Conservation (phyloP, 2,888 invertebrate genomes). For the Bedellia somnulentella region DNA sequence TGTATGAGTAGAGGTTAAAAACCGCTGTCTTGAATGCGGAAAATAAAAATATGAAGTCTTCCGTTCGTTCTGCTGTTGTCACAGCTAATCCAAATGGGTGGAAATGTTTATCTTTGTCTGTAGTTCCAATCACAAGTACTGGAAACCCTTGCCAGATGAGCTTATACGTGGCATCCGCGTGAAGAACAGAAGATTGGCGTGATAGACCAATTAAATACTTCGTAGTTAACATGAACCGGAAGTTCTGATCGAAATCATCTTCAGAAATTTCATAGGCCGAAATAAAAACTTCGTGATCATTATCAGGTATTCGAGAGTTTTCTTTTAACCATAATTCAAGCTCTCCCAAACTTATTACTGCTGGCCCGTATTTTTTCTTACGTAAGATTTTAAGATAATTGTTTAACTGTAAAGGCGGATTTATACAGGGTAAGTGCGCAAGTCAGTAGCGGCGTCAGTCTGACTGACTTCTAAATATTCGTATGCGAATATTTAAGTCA, state of each 20-base stretch:
- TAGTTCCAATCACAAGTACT: constrained; percentile 12
- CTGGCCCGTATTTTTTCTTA: no score
- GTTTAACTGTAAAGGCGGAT: no score
- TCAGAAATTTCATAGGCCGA: constrained; percentile 7
- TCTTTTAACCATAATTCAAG: no score
- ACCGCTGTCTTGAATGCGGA: no score
- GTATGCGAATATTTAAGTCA: no score
- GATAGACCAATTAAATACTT: constrained; percentile 7
- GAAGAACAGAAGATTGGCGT: constrained; percentile 3
- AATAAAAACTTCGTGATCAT: constrained; percentile 8
- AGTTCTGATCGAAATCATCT: constrained; percentile 6
- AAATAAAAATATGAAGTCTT: constrained; percentile 11
- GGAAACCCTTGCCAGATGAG: constrained; percentile 14
- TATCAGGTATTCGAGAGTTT: constrained; percentile 8
- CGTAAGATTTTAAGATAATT: no score
- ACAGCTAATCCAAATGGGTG: constrained; percentile 11
- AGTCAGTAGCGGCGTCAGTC: no score
- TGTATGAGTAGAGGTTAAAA: no score
- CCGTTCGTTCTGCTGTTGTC: constrained; percentile 9
- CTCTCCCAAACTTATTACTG: no score
- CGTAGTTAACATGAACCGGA: constrained; percentile 8
- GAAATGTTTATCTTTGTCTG: constrained; percentile 10
- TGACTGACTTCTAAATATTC: no score
- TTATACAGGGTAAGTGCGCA: no score
- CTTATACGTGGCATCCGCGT: constrained; percentile 12